Conservation (phyloP, 2,113 vertebrate genomes). For the Xiphophorus couchianus region DNA sequence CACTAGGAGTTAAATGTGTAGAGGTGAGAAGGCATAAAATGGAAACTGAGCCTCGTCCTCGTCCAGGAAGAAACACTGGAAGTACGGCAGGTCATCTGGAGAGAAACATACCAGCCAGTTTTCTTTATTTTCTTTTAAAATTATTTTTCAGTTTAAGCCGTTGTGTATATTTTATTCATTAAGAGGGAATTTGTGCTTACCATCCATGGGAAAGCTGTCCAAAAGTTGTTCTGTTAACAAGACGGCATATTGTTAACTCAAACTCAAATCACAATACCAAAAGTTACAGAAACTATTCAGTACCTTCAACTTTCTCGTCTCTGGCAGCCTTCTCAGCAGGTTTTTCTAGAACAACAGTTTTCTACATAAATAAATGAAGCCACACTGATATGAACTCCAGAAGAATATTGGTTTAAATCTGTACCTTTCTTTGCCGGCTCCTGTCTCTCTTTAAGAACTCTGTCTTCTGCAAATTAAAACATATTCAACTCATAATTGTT, state of each 20-base stretch:
- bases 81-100: constrained; percentile 81
- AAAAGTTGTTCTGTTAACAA: constrained; percentile 40
- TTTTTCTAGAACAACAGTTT: constrained; percentile 48
- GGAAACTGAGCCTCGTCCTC: constrained; percentile 83
- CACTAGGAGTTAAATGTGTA: constrained; percentile 68
- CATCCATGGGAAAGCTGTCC: constrained; percentile 61
- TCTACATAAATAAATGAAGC: not conserved
- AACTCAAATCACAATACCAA: not conserved
- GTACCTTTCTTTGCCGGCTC: constrained; percentile 62
- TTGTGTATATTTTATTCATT: constrained; percentile 3
- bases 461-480: constrained; percentile 43
- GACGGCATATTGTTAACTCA: constrained; percentile 8
- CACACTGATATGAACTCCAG: not conserved
- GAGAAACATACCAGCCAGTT: constrained; percentile 1
- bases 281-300: not conserved
- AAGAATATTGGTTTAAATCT: not conserved
- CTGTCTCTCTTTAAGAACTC: constrained; percentile 64
- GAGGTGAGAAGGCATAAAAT: constrained; percentile 80
- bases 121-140: not conserved
- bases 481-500: not conserved
- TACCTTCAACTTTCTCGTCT: constrained; percentile 68
- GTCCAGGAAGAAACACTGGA: constrained; percentile 85
- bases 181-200: constrained; percentile 34
- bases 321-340: constrained; percentile 57
- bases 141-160: not conserved